Conservation (phyloP, 1,140 invertebrate species). For the Nasonia vitripennis region DNA sequence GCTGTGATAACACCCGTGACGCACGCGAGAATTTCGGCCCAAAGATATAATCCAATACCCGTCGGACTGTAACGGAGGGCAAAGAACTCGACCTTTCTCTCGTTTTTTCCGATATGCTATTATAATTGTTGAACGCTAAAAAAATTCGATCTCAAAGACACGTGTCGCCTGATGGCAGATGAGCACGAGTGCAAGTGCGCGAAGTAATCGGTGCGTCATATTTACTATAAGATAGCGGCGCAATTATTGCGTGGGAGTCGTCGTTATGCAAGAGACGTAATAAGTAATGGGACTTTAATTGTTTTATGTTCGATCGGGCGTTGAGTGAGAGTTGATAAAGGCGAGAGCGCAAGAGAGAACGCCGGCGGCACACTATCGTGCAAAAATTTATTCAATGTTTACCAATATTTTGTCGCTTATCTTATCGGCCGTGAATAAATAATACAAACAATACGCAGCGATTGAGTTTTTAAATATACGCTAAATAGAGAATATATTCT, state of each 20-base stretch:
- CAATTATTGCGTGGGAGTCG: background rate
- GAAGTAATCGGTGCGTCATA: background rate
- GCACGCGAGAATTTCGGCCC: slow-evolving; percentile 29
- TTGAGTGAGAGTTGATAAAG: slow-evolving; percentile 32
- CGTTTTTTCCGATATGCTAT: background rate
- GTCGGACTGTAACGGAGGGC: background rate
- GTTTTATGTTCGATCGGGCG: slow-evolving; percentile 34
- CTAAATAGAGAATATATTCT: slow-evolving; percentile 24
- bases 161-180: background rate
- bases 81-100: background rate
- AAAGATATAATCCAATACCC: background rate
- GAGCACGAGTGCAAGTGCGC: background rate
- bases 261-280: background rate
- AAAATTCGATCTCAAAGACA: background rate
- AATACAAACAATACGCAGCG: slow-evolving; percentile 36
- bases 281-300: slow-evolving; percentile 43
- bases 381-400: slow-evolving; percentile 50
- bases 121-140: background rate
- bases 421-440: slow-evolving; percentile 46
- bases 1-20: background rate
- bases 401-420: slow-evolving; percentile 48
- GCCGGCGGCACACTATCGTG: slow-evolving; percentile 15
- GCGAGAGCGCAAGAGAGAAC: background rate
- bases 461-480: slow-evolving; percentile 41
- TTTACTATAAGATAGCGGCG: background rate